Percentiles rank a stretch among this genome's conserved stretches.
Conservation (phyloP, 2,113 vertebrate species). For the Bufo gargarizans region DNA sequence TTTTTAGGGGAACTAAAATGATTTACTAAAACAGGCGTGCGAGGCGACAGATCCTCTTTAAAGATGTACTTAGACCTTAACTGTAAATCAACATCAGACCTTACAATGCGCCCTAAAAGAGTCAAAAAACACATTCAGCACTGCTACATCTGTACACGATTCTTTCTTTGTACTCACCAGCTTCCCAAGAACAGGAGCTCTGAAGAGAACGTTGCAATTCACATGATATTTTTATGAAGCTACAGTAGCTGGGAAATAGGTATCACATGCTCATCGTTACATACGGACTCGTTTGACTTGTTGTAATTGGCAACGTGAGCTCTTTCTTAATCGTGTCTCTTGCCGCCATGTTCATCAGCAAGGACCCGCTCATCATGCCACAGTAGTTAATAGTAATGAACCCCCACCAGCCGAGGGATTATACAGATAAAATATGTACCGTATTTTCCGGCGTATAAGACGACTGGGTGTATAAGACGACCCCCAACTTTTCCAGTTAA, state of each 20-base stretch:
- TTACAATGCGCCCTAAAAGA: not conserved
- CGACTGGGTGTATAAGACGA: no score
- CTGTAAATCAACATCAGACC: no score
- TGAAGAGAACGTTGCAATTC: not conserved
- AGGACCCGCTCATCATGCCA: not conserved
- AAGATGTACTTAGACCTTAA: no score
- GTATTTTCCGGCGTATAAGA: no score
- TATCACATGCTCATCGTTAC: slow-evolving; percentile 8
- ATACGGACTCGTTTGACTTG: not conserved
- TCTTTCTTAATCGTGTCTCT: slow-evolving; percentile 10
- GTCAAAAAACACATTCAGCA: not conserved
- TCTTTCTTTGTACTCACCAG: slow-evolving; percentile 2
- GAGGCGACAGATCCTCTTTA: no score
- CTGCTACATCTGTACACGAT: not conserved
- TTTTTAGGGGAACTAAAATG: no score
- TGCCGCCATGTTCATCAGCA: no score
- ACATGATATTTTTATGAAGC: not conserved
- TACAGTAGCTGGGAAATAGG: not conserved
- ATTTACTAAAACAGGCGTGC: no score
- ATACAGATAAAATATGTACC: not conserved
- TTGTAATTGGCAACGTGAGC: slow-evolving; percentile 7
- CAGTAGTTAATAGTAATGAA: not conserved
- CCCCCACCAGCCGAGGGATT: not conserved
- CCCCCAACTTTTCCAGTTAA: no score
- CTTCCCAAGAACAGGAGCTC: not conserved